A percentile compares a stretch with the other conserved stretches of the same genome.
These are phyloP conservation scores for Pogonomyrmex californicus DNA, from an alignment of 1,140 invertebrate species.

Conservation along the genomic window DNA sequence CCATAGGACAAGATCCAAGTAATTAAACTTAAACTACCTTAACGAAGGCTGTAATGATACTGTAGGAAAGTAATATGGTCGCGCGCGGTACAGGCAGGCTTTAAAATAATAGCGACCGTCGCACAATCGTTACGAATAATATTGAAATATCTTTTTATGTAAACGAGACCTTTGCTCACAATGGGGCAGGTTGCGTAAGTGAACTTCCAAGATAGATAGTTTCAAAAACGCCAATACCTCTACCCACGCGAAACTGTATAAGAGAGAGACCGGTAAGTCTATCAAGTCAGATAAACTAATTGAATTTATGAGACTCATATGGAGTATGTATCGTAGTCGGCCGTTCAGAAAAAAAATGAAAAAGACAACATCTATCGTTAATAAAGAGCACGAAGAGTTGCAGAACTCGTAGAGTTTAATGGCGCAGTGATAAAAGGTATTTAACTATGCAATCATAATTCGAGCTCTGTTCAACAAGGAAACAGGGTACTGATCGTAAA, in stretches of 20 bases:
- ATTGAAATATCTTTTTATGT: constrained; percentile 63
- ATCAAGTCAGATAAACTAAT: constrained; percentile 55
- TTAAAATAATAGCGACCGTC: constrained; percentile 50
- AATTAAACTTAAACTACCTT: constrained; percentile 85
- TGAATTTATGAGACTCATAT: constrained; percentile 33
- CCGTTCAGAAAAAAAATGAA: constrained; percentile 17
- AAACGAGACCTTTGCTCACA: constrained; percentile 45
- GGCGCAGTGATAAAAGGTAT: constrained; percentile 13
- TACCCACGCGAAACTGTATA: constrained; percentile 48
- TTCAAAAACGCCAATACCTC: constrained; percentile 66
- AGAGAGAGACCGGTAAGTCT: constrained; percentile 44
- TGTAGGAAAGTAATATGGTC: constrained; percentile 73
- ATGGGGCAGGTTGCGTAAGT: constrained; percentile 41
- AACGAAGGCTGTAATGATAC: constrained; percentile 85
- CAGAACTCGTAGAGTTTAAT: constrained; percentile 40
- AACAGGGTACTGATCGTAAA: constrained; percentile 71
- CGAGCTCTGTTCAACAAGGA: constrained; percentile 71
- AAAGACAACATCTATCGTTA: constrained; percentile 24
- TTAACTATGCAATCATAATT: constrained; percentile 55
- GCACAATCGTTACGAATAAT: constrained; percentile 55
- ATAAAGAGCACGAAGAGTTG: constrained; percentile 10
- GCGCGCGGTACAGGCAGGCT: constrained; percentile 57
- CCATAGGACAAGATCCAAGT: constrained; percentile 84
- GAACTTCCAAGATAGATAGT: constrained; percentile 67
- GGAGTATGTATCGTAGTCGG: constrained; percentile 19